Evolutionary conservation across 2,888 invertebrate species (phyloP).

Genomic region (Nephrotoma appendiculata): DNA sequence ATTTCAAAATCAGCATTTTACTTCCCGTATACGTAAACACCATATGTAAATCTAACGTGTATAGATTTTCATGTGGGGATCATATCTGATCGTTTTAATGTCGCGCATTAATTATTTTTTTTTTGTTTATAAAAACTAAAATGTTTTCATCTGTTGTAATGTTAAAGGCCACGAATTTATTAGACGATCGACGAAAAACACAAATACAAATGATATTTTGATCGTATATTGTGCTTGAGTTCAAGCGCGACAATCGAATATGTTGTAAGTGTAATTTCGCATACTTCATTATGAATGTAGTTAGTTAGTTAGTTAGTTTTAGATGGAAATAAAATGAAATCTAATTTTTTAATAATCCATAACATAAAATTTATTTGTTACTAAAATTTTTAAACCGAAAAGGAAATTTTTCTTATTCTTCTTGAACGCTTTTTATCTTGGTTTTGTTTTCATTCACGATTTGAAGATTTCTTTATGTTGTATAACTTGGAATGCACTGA

Average conservation of each 20-base stretch:
- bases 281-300: background rate
- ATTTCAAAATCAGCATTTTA: background rate
- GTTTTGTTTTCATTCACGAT: background rate
- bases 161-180: background rate
- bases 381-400: background rate
- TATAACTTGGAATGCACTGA: background rate
- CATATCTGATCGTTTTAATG: background rate
- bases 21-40: background rate
- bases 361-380: background rate
- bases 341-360: background rate
- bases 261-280: background rate
- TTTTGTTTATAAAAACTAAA: background rate
- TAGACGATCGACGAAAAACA: background rate
- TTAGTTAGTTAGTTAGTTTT: background rate
- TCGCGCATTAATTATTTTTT: background rate
- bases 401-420: background rate
- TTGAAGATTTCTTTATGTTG: background rate
- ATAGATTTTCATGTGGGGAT: background rate
- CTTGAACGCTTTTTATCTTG: background rate
- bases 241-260: background rate
- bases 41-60: background rate
- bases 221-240: background rate
- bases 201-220: no score
- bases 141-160: background rate
- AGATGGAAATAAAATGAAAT: background rate